Evolutionary conservation across 1,140 invertebrate genomes (phyloP), one percentile per base, ranked within the genome.

Genomic region (Drosophila asahinai): DNA sequence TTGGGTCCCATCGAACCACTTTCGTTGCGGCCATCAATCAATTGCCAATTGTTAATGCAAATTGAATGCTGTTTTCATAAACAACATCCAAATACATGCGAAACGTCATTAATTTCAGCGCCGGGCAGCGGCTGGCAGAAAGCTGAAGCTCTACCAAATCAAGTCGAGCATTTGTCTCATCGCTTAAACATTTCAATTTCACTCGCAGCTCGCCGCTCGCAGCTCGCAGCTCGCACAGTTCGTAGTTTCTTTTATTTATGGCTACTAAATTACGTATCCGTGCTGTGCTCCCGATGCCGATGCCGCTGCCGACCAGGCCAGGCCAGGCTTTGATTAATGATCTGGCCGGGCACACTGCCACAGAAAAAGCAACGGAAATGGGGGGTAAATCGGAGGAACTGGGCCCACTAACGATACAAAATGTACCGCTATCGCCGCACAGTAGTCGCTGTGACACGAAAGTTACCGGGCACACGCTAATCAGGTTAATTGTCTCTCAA

Each of bases 121-220:
- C 61, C 49, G 2, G 30, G 62, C 49, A 68, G 49, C 60, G 62
- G 71, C 61, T 33, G 48, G 51, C 75, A 52, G 70, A 71, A 48
- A 62, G 49, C 64, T n/a, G 40, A 43, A 55, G 59, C 51, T 72
- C 62, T 19, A 65, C 77, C 78, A 76, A 90, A 89, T 90, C 83
- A 86, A 86, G 83, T 86, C 75, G 84, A 78, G 78, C 78, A 89
- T 89, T 89, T 89, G 84, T 89, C 84, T 89, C 84, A 90, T 89
- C 81, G 84, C 84, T 83, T 84, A 86, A 89, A 89, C 84, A 89
- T 89, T 89, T 89, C 86, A 90, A 90, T 90, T 90, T 90, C 86
- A 80, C 86, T 90, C 66, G 82, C 63, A 65, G 59, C 43, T 38
- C 54, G 17, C 11, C 61, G 33, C 25, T 63, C 40, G 47, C 45